Base-by-base conservation (phyloP, 1,140 invertebrate species). In the Acromyrmex charruanus region DNA sequence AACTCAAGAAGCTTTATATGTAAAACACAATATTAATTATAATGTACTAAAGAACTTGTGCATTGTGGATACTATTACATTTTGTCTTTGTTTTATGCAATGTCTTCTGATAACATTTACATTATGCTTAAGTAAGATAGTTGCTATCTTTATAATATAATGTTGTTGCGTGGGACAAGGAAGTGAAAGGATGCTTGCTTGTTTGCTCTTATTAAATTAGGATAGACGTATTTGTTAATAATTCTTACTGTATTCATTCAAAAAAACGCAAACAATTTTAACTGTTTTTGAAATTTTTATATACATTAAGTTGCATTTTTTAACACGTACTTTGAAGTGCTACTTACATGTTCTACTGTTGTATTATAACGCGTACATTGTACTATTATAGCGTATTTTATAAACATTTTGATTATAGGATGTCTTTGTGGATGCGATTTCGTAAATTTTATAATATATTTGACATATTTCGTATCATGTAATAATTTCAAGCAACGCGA, bases 361-460 rank as follows among this genome's bases (percentile, higher is more conserved):
- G 94, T 95, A 95, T 93, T 87, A 94, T 94, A 75, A 74, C 9
- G 49, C 28, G 28, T 51, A 63, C 28, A 91, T 91, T 93, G 77
- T 92, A 89, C 80, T 93, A 94, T 94, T 94, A 87, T 93, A 92
- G 86, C 92, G 94, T 94, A 91, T 93, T 94, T 95, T 95, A 91
- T 94, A 94, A 93, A 92, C 89, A 92, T 93, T 93, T 93, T 87
- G 89, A 94, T 89, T 84, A 69, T 63, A 81, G 28, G 39, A 66
- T 82, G 65, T 89, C 68, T 91, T 92, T 86, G 85, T 86, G 80
- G 61, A 63, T 74, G 65, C 80, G 71, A 74, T 85, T 87, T 85
- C 65, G 77, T 58, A 59, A 55, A 75, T 82, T 58, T 71, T 74
- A 86, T 31, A 77, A 89, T 55, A 84, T 14, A 68, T 89, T 87